Percentiles rank a stretch among this genome's conserved stretches.
These are phyloP conservation scores for Hoplodrina blanda DNA, from an alignment of 2,888 invertebrate species.

Conservation along the genomic window DNA sequence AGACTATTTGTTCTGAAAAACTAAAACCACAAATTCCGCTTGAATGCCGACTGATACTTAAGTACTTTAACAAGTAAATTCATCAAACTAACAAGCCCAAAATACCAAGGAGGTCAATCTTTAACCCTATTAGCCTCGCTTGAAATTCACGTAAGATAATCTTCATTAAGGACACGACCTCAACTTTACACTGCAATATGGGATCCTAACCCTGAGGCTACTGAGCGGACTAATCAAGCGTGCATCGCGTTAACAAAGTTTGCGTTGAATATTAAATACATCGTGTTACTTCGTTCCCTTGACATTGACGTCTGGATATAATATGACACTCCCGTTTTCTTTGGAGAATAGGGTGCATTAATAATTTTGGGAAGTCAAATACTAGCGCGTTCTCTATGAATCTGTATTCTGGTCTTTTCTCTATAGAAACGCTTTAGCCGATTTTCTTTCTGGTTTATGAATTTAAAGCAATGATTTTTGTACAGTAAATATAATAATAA, in stretches of 20 bases:
- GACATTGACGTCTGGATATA: slow-evolving; percentile 41
- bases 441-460: too few relatives aligned
- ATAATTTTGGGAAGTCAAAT: slow-evolving; percentile 37
- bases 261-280: slow-evolving; percentile 57
- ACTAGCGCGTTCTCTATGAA: neutral
- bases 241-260: slow-evolving; percentile 65
- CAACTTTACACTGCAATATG: slow-evolving; percentile 48
- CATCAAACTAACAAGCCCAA: slow-evolving; percentile 4
- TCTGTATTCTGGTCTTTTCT: neutral
- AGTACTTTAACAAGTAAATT: neutral
- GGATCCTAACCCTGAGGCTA: slow-evolving; percentile 56
- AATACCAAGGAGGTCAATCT: neutral
- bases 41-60: too few relatives aligned
- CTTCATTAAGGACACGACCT: slow-evolving; percentile 42
- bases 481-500: too few relatives aligned
- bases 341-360: slow-evolving; percentile 22
- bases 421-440: too few relatives aligned
- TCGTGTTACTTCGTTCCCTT: slow-evolving; percentile 48
- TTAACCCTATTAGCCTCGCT: slow-evolving; percentile 23
- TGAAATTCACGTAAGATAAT: slow-evolving; percentile 42
- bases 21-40: too few relatives aligned
- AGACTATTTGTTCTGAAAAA: too few relatives aligned
- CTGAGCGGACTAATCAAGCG: slow-evolving; percentile 61
- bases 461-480: too few relatives aligned
- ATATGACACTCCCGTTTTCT: slow-evolving; percentile 42